Conservation (phyloP, 2,888 invertebrate species). For the Parnassius apollo region DNA sequence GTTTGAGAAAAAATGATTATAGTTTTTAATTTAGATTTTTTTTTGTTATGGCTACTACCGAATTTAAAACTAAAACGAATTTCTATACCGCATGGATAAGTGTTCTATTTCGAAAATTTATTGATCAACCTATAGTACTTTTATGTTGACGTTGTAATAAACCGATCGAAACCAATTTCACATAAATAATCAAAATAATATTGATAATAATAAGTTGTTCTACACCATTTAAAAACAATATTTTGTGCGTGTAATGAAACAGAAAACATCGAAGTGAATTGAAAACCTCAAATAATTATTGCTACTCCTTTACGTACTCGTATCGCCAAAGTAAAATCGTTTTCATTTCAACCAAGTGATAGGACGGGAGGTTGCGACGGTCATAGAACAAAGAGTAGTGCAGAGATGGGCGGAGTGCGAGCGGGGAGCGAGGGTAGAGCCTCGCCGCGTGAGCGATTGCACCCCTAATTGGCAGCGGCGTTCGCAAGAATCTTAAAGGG, state of each 20-base stretch:
- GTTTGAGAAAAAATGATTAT: no score
- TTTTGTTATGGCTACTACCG: no score
- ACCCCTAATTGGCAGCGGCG: constrained; percentile 81
- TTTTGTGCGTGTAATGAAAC: not conserved
- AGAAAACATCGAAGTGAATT: not conserved
- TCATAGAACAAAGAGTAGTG: constrained; percentile 67
- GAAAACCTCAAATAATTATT: constrained; percentile 41
- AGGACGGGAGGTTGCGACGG: constrained; percentile 58
- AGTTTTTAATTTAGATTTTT: no score
- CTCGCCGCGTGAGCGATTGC: constrained; percentile 80
- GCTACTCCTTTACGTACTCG: constrained; percentile 44
- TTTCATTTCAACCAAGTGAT: constrained; percentile 73
- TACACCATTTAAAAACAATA: no score
- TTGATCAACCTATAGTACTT: no score
- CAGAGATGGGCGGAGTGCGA: constrained; percentile 39
- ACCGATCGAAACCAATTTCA: no score
- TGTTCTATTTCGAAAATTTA: no score
- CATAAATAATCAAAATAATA: no score
- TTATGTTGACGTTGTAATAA: no score
- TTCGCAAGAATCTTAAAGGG: constrained; percentile 81
- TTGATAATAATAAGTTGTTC: no score
- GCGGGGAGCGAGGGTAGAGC: constrained; percentile 45
- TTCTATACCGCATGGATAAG: no score
- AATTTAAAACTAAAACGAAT: no score
- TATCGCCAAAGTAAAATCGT: constrained; percentile 73